Percentiles rank a stretch among this genome's conserved stretches.
Conservation (phyloP, 2,797 vertebrate genomes). For the Sebastes hubbsi region DNA sequence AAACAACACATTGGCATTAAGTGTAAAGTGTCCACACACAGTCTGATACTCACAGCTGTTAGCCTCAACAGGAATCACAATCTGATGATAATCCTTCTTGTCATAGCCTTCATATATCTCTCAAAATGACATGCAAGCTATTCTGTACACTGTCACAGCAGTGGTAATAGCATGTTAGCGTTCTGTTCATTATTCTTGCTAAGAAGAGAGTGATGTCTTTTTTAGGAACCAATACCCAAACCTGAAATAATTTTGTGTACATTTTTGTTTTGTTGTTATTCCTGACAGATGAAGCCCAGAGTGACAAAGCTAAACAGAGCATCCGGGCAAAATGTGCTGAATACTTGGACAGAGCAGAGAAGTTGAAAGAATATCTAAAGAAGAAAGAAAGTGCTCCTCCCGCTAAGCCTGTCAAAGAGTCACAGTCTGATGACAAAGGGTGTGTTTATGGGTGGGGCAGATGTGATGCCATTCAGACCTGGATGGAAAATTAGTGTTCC, state of each 20-base stretch:
- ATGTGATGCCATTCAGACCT: constrained; percentile 17
- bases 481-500: not conserved
- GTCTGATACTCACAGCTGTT: not conserved
- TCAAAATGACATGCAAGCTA: not conserved
- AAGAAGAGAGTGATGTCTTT: not conserved
- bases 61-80: not conserved
- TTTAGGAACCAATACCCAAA: not conserved
- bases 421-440: constrained; percentile 94
- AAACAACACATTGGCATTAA: not conserved
- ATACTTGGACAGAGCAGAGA: constrained; percentile 96
- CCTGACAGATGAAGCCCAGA: constrained; percentile 92
- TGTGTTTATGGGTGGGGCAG: constrained; percentile 75
- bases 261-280: constrained; percentile 1
- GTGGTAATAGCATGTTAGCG: no score
- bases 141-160: not conserved
- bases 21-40: not conserved
- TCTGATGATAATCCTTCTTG: not conserved
- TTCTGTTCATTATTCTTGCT: not conserved
- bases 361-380: constrained; percentile 95
- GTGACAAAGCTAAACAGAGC: constrained; percentile 94
- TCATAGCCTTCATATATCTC: not conserved
- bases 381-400: constrained; percentile 90
- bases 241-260: not conserved
- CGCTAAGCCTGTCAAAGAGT: constrained; percentile 94
- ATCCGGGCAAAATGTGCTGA: constrained; percentile 93